These are phyloP conservation scores for Stictonetta naevosa DNA, from an alignment of 2,113 vertebrate genomes.

Conservation along the genomic window DNA sequence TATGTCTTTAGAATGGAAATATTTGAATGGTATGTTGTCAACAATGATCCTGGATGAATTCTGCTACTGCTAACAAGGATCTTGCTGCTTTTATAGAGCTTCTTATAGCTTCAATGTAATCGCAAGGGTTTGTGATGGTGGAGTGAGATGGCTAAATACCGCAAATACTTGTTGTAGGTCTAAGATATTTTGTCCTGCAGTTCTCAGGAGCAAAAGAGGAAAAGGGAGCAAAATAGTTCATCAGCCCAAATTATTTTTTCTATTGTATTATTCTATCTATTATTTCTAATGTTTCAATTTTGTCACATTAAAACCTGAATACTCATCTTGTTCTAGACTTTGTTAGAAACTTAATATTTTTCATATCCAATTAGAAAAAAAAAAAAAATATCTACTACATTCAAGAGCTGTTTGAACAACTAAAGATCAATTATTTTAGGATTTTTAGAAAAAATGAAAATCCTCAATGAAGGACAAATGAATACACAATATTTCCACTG, in stretches of 20 bases:
- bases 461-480: not conserved
- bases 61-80: not conserved
- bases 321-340: not conserved
- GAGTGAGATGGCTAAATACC: not conserved
- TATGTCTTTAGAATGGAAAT: not conserved
- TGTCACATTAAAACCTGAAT: not conserved
- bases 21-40: not conserved
- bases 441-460: not conserved
- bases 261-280: not conserved
- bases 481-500: not conserved
- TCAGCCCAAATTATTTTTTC: not conserved
- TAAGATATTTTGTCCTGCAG: not conserved
- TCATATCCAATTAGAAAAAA: not conserved
- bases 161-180: not conserved
- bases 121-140: not conserved
- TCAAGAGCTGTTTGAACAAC: not conserved
- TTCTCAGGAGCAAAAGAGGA: no score
- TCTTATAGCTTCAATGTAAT: not conserved
- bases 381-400: not conserved
- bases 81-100: not conserved
- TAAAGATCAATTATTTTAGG: not conserved
- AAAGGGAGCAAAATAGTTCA: not conserved
- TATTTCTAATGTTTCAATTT: not conserved
- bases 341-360: not conserved
- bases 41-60: not conserved